Evolutionary conservation across 2,888 invertebrate species (phyloP).

Genomic region (Peribatodes rhomboidaria): DNA sequence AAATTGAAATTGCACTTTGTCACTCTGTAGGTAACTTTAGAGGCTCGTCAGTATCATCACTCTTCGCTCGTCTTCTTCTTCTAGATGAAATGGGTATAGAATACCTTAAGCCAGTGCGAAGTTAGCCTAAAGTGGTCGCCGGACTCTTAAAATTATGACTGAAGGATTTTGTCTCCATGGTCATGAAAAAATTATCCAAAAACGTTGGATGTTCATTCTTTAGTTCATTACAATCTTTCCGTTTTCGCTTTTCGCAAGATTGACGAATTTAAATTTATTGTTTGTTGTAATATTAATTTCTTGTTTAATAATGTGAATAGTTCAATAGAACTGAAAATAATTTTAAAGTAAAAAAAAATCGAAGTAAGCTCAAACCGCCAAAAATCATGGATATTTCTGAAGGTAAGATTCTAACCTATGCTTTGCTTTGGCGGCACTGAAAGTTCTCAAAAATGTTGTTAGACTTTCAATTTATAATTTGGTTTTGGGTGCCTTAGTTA

Average conservation of each 20-base stretch:
- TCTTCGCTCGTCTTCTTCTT: too few relatives aligned
- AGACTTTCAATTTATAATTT: not conserved
- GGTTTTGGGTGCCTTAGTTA: not conserved
- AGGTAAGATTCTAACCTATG: constrained; percentile 58
- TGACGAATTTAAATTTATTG: not conserved
- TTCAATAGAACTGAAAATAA: not conserved
- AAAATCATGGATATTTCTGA: constrained; percentile 73
- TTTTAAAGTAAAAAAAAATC: not conserved
- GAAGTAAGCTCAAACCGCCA: not conserved
- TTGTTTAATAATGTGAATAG: not conserved
- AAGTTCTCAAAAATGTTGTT: not conserved
- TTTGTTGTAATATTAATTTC: not conserved
- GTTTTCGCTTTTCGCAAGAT: not conserved
- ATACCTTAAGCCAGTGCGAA: too few relatives aligned
- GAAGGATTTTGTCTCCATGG: too few relatives aligned
- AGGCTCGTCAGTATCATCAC: too few relatives aligned
- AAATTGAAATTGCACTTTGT: too few relatives aligned
- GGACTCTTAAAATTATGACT: too few relatives aligned
- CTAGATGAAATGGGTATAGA: too few relatives aligned
- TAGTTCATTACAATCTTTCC: not conserved
- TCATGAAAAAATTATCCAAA: too few relatives aligned
- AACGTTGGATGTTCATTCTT: too few relatives aligned
- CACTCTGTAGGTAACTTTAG: too few relatives aligned
- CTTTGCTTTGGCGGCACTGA: constrained; percentile 48
- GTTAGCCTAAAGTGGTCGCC: too few relatives aligned